These are phyloP conservation scores for Nemapogon koenigi DNA, from an alignment of 2,888 invertebrate species.

Conservation along the genomic window DNA sequence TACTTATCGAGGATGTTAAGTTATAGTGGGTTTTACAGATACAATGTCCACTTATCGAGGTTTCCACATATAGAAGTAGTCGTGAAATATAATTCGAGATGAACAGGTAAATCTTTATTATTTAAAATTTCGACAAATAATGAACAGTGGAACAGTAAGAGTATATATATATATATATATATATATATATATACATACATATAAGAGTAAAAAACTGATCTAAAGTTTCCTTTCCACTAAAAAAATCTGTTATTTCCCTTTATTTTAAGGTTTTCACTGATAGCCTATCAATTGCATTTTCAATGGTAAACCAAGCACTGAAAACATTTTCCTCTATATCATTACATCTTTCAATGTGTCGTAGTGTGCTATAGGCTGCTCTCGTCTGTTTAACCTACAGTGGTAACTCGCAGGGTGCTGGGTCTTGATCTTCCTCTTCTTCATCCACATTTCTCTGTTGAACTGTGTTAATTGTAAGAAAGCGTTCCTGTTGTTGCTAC, in stretches of 20 bases:
- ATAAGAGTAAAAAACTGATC: too few species aligned
- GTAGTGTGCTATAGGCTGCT: background rate
- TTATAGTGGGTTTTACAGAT: too few species aligned
- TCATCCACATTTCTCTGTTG: background rate
- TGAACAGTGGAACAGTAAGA: too few species aligned
- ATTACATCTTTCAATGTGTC: background rate
- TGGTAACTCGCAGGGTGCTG: background rate
- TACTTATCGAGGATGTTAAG: too few species aligned
- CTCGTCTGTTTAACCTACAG: background rate
- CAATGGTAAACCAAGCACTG: background rate
- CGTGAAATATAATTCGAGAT: too few species aligned
- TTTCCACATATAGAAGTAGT: too few species aligned
- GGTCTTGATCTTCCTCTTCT: background rate
- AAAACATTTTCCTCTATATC: background rate
- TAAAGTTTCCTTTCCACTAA: too few species aligned
- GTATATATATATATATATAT: too few species aligned
- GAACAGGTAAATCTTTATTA: too few species aligned
- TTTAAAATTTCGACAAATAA: too few species aligned
- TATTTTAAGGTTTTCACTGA: background rate
- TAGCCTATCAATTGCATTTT: background rate
- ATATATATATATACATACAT: too few species aligned
- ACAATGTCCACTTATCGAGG: too few species aligned
- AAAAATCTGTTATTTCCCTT: background rate
- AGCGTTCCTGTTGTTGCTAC: slow-evolving; percentile 1
- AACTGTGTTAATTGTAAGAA: background rate